Evolutionary conservation across 2,888 invertebrate species (phyloP), one percentile per base, ranked within the genome.

Genomic region (Melipona bicolor): DNA sequence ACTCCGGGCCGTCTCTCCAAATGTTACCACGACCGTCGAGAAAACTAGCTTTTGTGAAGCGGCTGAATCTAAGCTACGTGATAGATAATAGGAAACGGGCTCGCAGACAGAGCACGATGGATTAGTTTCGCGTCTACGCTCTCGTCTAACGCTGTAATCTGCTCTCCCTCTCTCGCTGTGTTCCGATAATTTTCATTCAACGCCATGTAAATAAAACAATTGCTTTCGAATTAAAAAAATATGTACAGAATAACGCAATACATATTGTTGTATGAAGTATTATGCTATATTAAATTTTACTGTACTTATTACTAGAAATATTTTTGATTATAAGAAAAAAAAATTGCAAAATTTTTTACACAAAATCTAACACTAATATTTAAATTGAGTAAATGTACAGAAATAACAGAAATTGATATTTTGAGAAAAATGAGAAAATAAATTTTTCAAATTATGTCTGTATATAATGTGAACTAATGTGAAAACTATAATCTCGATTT

Each of bases 1-100:
- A 89, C 85, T 87, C 69, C 70, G 59, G 36, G 36, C 56, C n/a
- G 43, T 43, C n/a, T 72, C 61, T 76, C 74, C 52, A 56, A 69
- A 77, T 67, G 59, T 49, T 52, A 19, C 52, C 76, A 27, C 50
- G 50, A 21, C 62, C 62, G 19, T 56, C 21, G 64, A 68, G 36
- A 62, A 77, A 50, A 36, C 21, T 72, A 32, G 52, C 54, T 69
- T 69, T 69, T 69, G 61, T 69, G 27, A 54, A 24, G 43, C 32
- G 13, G 50, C 4, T 76, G 32, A 49, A 32, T 69, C 21, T 56
- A 43, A 17, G 49, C 49, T 19, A 70, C 36, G 49, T 62, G 49
- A 24, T 32, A 49, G 62, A 73, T 49, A 68, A 54, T 50, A 69
- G 82, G 54, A 75, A 82, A 69, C 67, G n/a, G 59, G 32, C n/a